Base-by-base conservation (phyloP, 2,888 invertebrate genomes). In the Acanthopleura granulata region DNA sequence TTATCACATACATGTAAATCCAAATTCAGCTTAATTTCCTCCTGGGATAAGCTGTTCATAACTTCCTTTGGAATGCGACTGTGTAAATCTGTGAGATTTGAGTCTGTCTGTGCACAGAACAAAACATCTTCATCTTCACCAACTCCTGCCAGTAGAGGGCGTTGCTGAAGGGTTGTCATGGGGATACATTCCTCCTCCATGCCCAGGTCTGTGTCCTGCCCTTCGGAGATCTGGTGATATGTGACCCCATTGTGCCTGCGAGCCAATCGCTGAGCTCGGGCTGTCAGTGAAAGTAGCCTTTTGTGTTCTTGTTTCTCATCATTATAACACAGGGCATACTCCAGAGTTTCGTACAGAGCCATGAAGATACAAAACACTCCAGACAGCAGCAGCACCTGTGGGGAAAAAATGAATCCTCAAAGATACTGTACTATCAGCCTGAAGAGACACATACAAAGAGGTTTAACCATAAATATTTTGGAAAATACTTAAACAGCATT, bases 301-400 rank as follows among this genome's bases (percentile, higher is more conserved):
- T 77, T 72, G 14, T 86, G 80, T 73, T 86, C 85, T 72, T 82
- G 80, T 73, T 89, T 89, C 76, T 89, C 89, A 0, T 88, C 87
- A 49, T 84, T 79, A 78, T 89, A 89, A 78, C 89, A 89, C 61
- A 85, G 79, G 0, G 84, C 73, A 77, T 89, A 89, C 75, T 89
- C 89, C 9, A 89, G 74, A 15, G 85, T 85, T 75, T 89, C 87
- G 72, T 89, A 88, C 11, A 88, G 22, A 4, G 86, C 86, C 81
- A 89, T 81, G 0, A 88, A 51, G 1, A 86, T 61, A 62, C 82
- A 81, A 81, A 89, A 88, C 6, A 75, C 79, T 70, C 89, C 81
- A 9, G 80, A 75, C 71, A 89, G 74, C 4, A 81, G 75, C 22
- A 89, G 74, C 22, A 88, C 81, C 89, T 89, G 85, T 12, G 81